Conservation (phyloP, 23 tunicate genomes). For the Oikopleura dioica region DNA sequence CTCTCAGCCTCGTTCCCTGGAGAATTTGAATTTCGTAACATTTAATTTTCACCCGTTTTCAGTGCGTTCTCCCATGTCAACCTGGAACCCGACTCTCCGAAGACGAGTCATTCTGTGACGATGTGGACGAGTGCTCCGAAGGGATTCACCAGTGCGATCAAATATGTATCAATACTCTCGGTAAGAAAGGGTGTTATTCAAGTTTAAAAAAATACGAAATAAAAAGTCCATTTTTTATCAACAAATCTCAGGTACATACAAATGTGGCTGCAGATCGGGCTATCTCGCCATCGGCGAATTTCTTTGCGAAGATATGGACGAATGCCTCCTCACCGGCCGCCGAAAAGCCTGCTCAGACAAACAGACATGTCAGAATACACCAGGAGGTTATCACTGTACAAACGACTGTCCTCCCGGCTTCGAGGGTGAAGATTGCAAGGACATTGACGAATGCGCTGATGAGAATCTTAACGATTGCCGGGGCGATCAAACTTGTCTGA, state of each 20-base stretch:
- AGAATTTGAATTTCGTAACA: too few species aligned
- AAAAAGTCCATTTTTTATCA: neutral
- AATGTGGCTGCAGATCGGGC: neutral
- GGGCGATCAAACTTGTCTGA: neutral
- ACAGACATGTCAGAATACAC: conserved; percentile 3
- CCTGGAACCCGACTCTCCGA: neutral
- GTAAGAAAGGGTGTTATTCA: neutral
- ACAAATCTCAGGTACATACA: neutral
- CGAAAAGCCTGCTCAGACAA: neutral
- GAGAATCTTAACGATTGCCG: neutral
- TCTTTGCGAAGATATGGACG: conserved; percentile 1
- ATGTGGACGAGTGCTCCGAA: neutral
- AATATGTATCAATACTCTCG: neutral
- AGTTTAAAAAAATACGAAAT: neutral
- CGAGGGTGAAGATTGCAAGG: neutral
- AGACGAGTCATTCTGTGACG: neutral
- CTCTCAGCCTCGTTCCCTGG: too few species aligned
- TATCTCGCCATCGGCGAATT: neutral
- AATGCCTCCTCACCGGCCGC: neutral
- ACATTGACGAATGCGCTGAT: neutral
- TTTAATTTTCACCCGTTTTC: too few species aligned
- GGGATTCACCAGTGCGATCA: neutral
- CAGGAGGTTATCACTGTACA: neutral
- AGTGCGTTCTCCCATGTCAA: neutral
- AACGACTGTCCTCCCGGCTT: neutral